A percentile compares a stretch with the other conserved stretches of the same genome.
These are phyloP conservation scores for Sinocyclocheilus anophthalmus DNA, from an alignment of 2,113 vertebrate species.

Conservation along the genomic window DNA sequence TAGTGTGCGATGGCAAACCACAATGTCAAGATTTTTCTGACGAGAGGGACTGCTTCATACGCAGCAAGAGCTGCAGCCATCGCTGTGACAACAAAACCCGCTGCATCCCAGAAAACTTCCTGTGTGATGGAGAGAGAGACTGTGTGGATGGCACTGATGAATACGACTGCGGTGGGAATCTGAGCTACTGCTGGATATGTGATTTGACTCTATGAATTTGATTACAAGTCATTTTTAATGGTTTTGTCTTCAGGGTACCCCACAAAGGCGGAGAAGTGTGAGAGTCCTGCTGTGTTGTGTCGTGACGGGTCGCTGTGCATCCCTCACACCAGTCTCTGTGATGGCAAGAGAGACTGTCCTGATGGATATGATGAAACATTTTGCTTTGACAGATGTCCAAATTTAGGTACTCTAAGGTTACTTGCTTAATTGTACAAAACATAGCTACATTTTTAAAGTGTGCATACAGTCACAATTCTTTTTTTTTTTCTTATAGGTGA, in stretches of 20 bases:
- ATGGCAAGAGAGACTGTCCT: slow-evolving; percentile 53
- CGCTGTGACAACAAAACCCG: slow-evolving; percentile 75
- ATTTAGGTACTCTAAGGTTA: slow-evolving; percentile 27
- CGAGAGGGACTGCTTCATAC: slow-evolving; percentile 73
- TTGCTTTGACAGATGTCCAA: slow-evolving; percentile 48
- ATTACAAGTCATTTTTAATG: background rate
- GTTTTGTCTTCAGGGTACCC: background rate
- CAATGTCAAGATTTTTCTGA: slow-evolving; percentile 85
- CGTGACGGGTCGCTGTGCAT: slow-evolving; percentile 36
- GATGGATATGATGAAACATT: slow-evolving; percentile 56
- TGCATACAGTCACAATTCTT: too few relatives aligned
- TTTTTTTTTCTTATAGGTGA: slow-evolving; percentile 58
- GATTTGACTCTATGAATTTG: background rate
- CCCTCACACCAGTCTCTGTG: slow-evolving; percentile 47
- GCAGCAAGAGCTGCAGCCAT: slow-evolving; percentile 75
- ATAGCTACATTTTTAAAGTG: background rate
- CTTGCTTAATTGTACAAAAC: background rate
- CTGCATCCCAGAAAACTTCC: slow-evolving; percentile 82
- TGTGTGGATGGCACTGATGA: slow-evolving; percentile 83
- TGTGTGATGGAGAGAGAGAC: slow-evolving; percentile 84
- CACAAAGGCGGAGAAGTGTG: slow-evolving; percentile 21
- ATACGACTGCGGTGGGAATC: slow-evolving; percentile 70
- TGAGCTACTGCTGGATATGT: too few relatives aligned
- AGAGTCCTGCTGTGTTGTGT: slow-evolving; percentile 39
- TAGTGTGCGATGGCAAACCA: slow-evolving; percentile 79